Base-by-base conservation (phyloP, 1,140 invertebrate genomes). In the Metaphire vulgaris region DNA sequence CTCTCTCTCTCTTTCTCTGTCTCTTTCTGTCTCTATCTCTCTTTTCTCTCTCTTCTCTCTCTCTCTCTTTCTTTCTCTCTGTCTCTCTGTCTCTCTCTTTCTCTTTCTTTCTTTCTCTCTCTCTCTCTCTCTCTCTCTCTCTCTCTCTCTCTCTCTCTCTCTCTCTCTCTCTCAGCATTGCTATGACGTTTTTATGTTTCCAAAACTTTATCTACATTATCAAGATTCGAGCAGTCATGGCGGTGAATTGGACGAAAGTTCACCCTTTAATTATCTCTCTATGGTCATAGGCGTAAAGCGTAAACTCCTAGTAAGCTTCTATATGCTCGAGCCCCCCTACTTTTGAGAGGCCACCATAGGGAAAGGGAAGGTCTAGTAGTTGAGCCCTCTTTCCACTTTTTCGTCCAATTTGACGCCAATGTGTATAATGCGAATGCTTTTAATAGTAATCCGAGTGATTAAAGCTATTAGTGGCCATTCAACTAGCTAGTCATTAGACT, bases 61-160 rank as follows among this genome's bases (percentile, higher is more conserved):
- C 30, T 69, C 30, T 69, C 67, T 69, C n/a, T 69, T 26, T 69
- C 67, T 31, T 12, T 69, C 30, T 31, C 67, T 26, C 30, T 69
- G 6, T 69, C 30, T 69, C n/a, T 69, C 67, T 28, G 6, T 69
- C 30, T 69, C 2, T 31, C 30, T 69, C 67, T 31, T 26, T 28
- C 2, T 69, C 67, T 69, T 6, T 69, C n/a, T 26, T 12, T 69
- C 30, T 28, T 12, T 69, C 67, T 69, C 2, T 28, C 30, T 31
- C 2, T 69, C 67, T 69, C 2, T 69, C n/a, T 31, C 2, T 69
- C 67, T 69, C 2, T 69, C 28, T 28, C 14, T 68, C 76, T 75
- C 72, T 73, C 21, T 65, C 26, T 65, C 56, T 65, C 26, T 65
- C 56, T 65, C 56, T 65, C 56, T 65, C 56, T 65, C 56, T 65